phyloP scores from a whole-genome alignment of 2,797 vertebrate genomes.

The Lycodopsis pacificus region DNA sequence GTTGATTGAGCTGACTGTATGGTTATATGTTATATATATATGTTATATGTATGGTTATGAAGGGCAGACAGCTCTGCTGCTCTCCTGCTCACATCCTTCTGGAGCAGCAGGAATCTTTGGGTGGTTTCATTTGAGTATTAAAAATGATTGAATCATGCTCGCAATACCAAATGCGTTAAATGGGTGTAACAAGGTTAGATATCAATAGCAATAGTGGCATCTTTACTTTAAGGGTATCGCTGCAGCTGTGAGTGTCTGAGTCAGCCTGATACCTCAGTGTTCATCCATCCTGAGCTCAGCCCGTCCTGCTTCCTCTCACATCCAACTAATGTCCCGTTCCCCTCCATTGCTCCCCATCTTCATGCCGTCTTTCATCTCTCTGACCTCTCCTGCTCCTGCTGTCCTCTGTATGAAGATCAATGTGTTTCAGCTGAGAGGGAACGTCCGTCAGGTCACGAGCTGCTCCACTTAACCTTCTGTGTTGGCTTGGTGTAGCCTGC shows the following conservation, averaged over 20 bases:
- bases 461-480: slow-evolving; percentile 58
- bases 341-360: slow-evolving; percentile 43
- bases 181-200: too few relatives aligned
- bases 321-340: slow-evolving; percentile 48
- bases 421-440: slow-evolving; percentile 44
- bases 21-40: too few relatives aligned
- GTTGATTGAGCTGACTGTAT: background rate
- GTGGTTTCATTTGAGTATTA: background rate
- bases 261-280: slow-evolving; percentile 30
- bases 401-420: slow-evolving; percentile 67
- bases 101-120: background rate
- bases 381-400: slow-evolving; percentile 33
- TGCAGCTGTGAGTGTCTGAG: background rate
- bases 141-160: background rate
- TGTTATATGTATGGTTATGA: too few relatives aligned
- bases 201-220: background rate
- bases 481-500: slow-evolving; percentile 8
- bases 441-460: slow-evolving; percentile 25
- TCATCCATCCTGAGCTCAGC: slow-evolving; percentile 43
- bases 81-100: background rate
- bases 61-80: too few relatives aligned
- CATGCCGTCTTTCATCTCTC: slow-evolving; percentile 42
- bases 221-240: background rate
- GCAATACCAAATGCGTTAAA: background rate
- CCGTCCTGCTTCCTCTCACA: slow-evolving; percentile 36